Conservation (phyloP, 2,113 vertebrate species). For the Desmodus rotundus region DNA sequence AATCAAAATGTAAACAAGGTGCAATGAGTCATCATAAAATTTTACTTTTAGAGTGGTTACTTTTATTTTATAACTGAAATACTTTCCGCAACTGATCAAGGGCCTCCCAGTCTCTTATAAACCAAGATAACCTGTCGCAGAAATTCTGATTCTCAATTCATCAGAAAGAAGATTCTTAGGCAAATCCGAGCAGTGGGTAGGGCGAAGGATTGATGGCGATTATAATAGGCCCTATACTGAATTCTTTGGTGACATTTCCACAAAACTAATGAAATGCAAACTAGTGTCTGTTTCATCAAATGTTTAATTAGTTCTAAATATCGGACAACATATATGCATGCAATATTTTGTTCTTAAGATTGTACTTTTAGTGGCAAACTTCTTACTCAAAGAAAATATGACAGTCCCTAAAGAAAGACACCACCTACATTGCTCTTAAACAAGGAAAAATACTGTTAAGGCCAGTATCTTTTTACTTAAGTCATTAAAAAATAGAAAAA, state of each 20-base stretch:
- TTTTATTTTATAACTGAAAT: constrained; percentile 23
- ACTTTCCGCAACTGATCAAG: neutral
- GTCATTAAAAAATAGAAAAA: constrained; percentile 39
- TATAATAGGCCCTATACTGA: neutral
- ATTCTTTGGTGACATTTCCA: neutral
- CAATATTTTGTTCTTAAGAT: constrained; percentile 53
- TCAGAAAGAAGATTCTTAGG: neutral
- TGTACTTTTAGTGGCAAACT: constrained; percentile 33
- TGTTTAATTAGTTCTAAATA: neutral
- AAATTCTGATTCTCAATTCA: neutral
- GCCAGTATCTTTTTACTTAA: constrained; percentile 53
- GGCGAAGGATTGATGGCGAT: neutral
- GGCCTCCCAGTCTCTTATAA: neutral
- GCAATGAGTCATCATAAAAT: neutral
- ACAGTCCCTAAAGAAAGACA: constrained; percentile 47
- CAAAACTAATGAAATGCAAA: neutral
- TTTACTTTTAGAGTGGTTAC: neutral
- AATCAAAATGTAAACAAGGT: constrained; percentile 12
- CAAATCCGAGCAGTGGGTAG: neutral
- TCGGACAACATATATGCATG: neutral
- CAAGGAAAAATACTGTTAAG: constrained; percentile 48
- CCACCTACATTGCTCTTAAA: constrained; percentile 65
- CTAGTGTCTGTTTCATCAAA: neutral
- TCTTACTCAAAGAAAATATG: constrained; percentile 55
- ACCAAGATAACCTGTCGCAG: neutral